Evolutionary conservation across 1,140 invertebrate genomes (phyloP), one percentile per base, ranked within the genome.

Genomic region (Leptoteleia sp.): DNA sequence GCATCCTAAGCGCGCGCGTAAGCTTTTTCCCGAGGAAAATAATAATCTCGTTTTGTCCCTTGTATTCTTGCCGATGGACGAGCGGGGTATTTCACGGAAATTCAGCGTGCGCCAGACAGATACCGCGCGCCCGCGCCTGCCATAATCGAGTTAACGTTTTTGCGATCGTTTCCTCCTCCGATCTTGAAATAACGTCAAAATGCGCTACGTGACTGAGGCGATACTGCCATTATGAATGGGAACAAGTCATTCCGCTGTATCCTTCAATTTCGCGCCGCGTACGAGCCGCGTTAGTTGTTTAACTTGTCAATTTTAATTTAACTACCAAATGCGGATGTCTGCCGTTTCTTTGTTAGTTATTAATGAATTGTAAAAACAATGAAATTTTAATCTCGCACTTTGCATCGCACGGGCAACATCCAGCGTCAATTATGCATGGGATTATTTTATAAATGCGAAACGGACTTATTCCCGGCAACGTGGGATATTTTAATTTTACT

Each of bases 41-140:
- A 76, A 68, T 76, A 76, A 68, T 68, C 27, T 68, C 54, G 62
- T 76, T 76, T 76, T 67, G 59, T 72, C 68, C 37, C 59, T 57
- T 59, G 50, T 55, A 64, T 50, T n/a, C 61, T 59, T 62, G 22
- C 33, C 17, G 42, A 16, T 50, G 54, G 22, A 19, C 52, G 67
- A 62, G 29, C 29, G 25, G n/a, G n/a, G 15, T 43, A 72, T 72
- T 72, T 72, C 68, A 62, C 37, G 40, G 40, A 62, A 72, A 72
- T 72, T 62, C 35, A 45, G 3, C 29, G 9, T 55, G 25, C 29
- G 25, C 2, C 57, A 72, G 68, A 62, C 57, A 62, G 68, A 47
- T 38, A 45, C 25, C n/a, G 1, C n/a, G 22, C n/a, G n/a, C n/a
- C 31, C 42, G 22, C 12, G 16, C 52, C 12, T 47, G 8, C 22